Evolutionary conservation across 2,888 invertebrate species (phyloP), one percentile per base, ranked within the genome.

Genomic region (Ctenicera cuprea): DNA sequence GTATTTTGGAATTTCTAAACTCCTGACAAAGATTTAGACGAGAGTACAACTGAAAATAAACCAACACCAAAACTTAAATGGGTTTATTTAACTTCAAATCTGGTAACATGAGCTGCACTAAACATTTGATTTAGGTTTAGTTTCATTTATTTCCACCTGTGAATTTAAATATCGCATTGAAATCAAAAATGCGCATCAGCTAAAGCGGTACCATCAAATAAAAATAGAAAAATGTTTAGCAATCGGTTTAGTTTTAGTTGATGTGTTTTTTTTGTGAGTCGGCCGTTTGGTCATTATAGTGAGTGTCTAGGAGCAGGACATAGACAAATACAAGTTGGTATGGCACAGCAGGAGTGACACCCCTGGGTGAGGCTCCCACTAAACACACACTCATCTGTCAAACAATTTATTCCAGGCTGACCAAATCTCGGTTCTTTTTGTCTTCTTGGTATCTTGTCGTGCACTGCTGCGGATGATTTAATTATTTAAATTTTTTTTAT

Each of bases 311-410:
- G 16, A 61, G 22, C 30, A 38, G 59, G 69, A 69, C 74, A 71
- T 71, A 74, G 74, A 74, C 71, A 71, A 74, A 74, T 74, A 67
- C 43, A 33, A 26, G 62, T 38, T 67, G 52, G 61, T 74, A 54
- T 11, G 18, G 50, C 74, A 18, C 74, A 74, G 74, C 74, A 57
- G 74, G 74, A 74, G 70, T 52, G 62, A 63, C 66, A 71, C 74
- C 65, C 74, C 57, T 50, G 65, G 65, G 74, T 33, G 69, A 63
- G 59, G 64, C 65, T 59, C 59, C 59, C 69, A 61, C 62, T 64
- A 68, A 73, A 73, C 64, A 71, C 50, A 66, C 74, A 66, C 61
- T 68, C 73, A 63, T 73, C 33, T 57, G 63, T 73, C 73, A 74
- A 59, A 61, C 54, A 20, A 43, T 74, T 69, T 69, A 59, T 59